Evolutionary conservation across 2,888 invertebrate species (phyloP).

Genomic region (Amphipyra tragopoginis): DNA sequence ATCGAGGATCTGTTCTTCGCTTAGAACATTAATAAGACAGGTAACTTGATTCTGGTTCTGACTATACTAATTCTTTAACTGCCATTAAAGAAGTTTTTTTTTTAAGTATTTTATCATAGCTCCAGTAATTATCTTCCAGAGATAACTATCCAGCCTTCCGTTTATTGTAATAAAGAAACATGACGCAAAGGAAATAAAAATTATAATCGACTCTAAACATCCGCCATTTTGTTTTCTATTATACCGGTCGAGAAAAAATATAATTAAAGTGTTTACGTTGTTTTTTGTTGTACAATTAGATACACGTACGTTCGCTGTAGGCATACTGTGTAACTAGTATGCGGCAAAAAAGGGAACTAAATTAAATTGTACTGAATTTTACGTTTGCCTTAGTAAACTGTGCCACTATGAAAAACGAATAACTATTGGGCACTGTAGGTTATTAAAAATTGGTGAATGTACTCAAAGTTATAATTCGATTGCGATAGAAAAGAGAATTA

Average conservation of each 20-base stretch:
- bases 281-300: neutral
- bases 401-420: too few relatives aligned
- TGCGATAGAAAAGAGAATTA: too few relatives aligned
- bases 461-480: too few relatives aligned
- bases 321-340: neutral
- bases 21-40: too few relatives aligned
- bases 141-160: neutral
- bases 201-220: conserved; percentile 4
- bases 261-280: conserved; percentile 20
- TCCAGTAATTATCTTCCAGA: neutral
- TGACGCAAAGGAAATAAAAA: conserved; percentile 21
- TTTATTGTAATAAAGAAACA: neutral
- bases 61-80: too few relatives aligned
- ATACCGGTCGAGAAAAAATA: conserved; percentile 6
- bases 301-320: neutral
- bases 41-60: too few relatives aligned
- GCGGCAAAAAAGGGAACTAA: neutral
- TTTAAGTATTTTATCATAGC: neutral
- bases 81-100: too few relatives aligned
- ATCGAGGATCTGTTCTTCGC: too few relatives aligned
- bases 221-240: conserved; percentile 39
- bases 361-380: neutral
- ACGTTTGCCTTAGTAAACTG: too few relatives aligned
- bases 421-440: too few relatives aligned
- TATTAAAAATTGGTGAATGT: too few relatives aligned